Evolutionary conservation across 2,797 vertebrate genomes (phyloP).

Genomic region (Synaphobranchus kaupii): DNA sequence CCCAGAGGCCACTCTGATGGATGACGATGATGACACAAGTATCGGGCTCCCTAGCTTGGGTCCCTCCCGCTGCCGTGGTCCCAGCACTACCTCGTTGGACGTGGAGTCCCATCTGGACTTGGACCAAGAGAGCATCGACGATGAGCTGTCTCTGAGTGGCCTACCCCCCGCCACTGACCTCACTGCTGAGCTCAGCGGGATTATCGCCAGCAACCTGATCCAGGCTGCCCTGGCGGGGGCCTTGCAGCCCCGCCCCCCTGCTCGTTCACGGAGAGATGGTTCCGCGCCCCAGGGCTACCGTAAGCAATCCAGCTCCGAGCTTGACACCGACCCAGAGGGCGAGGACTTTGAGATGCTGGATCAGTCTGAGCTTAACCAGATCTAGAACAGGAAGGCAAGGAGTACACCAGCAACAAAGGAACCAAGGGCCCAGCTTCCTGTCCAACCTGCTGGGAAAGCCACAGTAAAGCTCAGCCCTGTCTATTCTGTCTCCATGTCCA

Average conservation of each 20-base stretch:
- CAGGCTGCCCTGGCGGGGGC: slow-evolving; percentile 32
- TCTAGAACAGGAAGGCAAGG: slow-evolving; percentile 38
- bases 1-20: slow-evolving; percentile 85
- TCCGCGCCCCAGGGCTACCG: background rate
- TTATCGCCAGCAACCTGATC: slow-evolving; percentile 34
- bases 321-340: slow-evolving; percentile 68
- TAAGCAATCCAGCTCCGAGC: slow-evolving; percentile 23
- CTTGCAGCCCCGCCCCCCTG: slow-evolving; percentile 20
- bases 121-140: slow-evolving; percentile 64
- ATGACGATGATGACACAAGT: slow-evolving; percentile 65
- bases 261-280: background rate
- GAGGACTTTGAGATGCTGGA: slow-evolving; percentile 99
- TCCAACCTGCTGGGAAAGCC: slow-evolving; percentile 77
- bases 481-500: too few relatives aligned
- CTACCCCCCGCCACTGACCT: slow-evolving; percentile 8
- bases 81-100: slow-evolving; percentile 64
- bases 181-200: slow-evolving; percentile 1
- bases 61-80: slow-evolving; percentile 50
- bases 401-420: slow-evolving; percentile 41
- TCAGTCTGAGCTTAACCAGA: slow-evolving; percentile 78
- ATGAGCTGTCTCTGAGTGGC: slow-evolving; percentile 21
- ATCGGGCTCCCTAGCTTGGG: slow-evolving; percentile 61
- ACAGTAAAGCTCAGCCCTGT: slow-evolving; percentile 54
- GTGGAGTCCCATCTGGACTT: slow-evolving; percentile 73
- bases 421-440: slow-evolving; percentile 75